Conservation (phyloP, 2,888 invertebrate species). For the Pyrocoelia pectoralis region DNA sequence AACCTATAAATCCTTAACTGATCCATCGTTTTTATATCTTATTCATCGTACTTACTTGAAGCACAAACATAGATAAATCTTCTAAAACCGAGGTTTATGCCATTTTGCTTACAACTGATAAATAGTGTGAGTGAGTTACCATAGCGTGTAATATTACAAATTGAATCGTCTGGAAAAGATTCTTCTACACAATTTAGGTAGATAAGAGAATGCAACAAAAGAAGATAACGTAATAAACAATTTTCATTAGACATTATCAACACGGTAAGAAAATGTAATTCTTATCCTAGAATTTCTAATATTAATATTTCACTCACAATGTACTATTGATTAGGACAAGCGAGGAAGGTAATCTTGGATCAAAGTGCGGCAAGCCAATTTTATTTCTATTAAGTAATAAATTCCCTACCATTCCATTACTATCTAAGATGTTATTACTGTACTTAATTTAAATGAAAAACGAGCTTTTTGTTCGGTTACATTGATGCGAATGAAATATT, state of each 20-base stretch:
- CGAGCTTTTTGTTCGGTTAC: background rate
- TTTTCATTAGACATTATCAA: conserved; percentile 7
- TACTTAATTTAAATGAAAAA: conserved; percentile 7
- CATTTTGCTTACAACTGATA: background rate
- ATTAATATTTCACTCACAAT: conserved; percentile 7
- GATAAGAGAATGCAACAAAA: background rate
- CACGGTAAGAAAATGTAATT: conserved; percentile 3
- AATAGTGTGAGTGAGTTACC: background rate
- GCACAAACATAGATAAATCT: background rate
- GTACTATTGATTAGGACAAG: conserved; percentile 10
- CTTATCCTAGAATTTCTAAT: conserved; percentile 9
- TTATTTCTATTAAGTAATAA: conserved; percentile 12
- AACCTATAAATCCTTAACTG: background rate
- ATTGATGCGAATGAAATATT: background rate
- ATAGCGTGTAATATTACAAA: background rate
- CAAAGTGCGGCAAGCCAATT: conserved; percentile 7
- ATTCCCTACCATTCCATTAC: conserved; percentile 9
- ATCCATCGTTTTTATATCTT: background rate
- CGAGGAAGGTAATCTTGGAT: conserved; percentile 10
- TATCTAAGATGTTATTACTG: conserved; percentile 8
- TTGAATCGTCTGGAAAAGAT: background rate
- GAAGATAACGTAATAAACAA: background rate
- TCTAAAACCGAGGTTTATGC: background rate
- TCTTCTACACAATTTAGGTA: background rate
- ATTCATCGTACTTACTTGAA: background rate